Conservation (phyloP, 53 echinoderm and acorn worm species). For the Luidia sarsii region DNA sequence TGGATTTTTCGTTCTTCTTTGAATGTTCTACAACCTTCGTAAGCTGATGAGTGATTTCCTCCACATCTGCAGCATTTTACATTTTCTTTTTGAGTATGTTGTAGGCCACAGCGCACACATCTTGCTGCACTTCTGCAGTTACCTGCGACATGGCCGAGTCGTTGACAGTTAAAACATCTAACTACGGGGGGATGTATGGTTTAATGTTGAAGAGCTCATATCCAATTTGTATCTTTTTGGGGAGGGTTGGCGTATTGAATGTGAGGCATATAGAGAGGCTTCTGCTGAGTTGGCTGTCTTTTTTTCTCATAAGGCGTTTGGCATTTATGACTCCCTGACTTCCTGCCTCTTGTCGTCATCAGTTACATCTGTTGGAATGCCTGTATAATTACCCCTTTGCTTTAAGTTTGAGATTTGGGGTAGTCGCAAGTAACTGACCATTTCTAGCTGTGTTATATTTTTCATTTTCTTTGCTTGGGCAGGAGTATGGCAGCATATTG, state of each 20-base stretch:
- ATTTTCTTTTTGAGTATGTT: background rate
- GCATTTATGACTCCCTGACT: background rate
- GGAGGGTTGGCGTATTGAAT: background rate
- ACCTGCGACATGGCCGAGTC: background rate
- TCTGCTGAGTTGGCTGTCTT: background rate
- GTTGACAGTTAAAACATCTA: background rate
- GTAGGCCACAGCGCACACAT: background rate
- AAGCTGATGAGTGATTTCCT: constrained; percentile 6
- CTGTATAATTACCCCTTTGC: no score
- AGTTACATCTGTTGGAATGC: background rate
- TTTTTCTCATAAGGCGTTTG: background rate
- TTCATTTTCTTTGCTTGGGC: background rate
- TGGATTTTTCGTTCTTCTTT: background rate
- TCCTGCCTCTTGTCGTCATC: background rate
- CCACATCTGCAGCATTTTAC: constrained; percentile 20
- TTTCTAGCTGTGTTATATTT: background rate
- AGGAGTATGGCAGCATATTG: background rate
- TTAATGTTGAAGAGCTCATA: background rate
- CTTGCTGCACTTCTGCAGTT: background rate
- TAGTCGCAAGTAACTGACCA: background rate
- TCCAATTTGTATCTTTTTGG: background rate
- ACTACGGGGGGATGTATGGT: background rate
- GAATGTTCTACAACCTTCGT: constrained; percentile 5
- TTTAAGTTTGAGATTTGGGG: background rate
- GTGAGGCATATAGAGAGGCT: background rate